Base-by-base conservation (phyloP, 2,113 vertebrate species). In the Gavialis gangeticus region DNA sequence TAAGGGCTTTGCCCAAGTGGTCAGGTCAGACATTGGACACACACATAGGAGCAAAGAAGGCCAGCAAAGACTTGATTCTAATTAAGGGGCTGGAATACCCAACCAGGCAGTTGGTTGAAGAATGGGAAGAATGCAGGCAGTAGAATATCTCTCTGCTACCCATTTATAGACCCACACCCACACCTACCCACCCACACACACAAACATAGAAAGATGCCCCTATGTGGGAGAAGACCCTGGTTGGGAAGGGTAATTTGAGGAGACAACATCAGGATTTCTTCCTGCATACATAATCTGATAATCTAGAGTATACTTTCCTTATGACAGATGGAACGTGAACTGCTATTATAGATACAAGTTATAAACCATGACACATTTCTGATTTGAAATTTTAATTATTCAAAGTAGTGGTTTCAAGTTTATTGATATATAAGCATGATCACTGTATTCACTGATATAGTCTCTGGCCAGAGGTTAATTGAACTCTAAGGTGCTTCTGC, bases 401-500 rank as follows among this genome's bases (percentile, higher is more conserved):
- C 90, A 78, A 86, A 89, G 22, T 87, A 93, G 77, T 79, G 78
- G 55, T 34, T 94, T 95, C 87, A 91, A 95, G 93, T 95, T 95
- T 94, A 94, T 95, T 92, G 87, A 91, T 91, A 94, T 84, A 84
- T 34, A 95, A 95, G 89, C 79, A 69, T 5, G 27, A 91, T 86
- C 94, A 87, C 81, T 1, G 0, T 57, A 18, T 88, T 90, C 73
- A 18, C 79, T 93, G 87, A 95, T 66, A 85, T 24, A 22, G 84
- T 87, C 88, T 57, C 60, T 82, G 14, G 46, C 46, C 46, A 46
- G 46, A 46, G 46, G 46, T 46, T 46, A 46, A 46, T 9, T 46
- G 46, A 46, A 46, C 46, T 46, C 46, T 46, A 46, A 46, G 46
- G 8, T 46, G 46, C 46, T 46, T 46, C 8, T 46, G 46, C 46